Conservation (phyloP, 1,140 invertebrate genomes). For the Drosophila pseudoananassae region DNA sequence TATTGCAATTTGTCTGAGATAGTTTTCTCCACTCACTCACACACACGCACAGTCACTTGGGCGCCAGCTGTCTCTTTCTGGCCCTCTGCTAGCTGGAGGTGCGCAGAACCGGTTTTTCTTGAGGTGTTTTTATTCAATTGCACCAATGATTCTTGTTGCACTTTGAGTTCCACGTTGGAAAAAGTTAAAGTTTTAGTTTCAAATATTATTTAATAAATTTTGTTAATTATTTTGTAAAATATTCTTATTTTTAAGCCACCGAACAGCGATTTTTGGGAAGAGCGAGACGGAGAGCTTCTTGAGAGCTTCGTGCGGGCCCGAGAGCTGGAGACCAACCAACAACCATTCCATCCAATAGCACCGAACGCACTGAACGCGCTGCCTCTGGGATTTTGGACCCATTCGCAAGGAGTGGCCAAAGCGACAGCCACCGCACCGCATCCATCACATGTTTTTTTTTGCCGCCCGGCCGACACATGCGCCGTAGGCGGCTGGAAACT, state of each 20-base stretch:
- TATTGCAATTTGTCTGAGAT: constrained; percentile 39
- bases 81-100: constrained; percentile 47
- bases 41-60: constrained; percentile 8
- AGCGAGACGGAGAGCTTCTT: constrained; percentile 40
- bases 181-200: neutral
- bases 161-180: constrained; percentile 1
- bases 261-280: constrained; percentile 4
- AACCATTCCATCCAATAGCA: constrained; percentile 82
- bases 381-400: constrained; percentile 29
- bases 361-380: constrained; percentile 70
- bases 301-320: constrained; percentile 69
- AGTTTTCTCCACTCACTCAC: constrained; percentile 37
- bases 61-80: constrained; percentile 65
- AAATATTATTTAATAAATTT: neutral
- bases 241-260: neutral
- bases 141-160: constrained; percentile 6
- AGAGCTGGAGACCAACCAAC: constrained; percentile 51
- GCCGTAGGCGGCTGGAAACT: constrained; percentile 44
- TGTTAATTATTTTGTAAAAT: neutral
- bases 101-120: constrained; percentile 71
- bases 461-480: constrained; percentile 45
- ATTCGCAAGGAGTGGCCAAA: constrained; percentile 65
- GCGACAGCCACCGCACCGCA: constrained; percentile 51
- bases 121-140: constrained; percentile 25
- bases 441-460: constrained; percentile 45